Evolutionary conservation across 1,140 invertebrate genomes (phyloP).

Genomic region (Drosophila albomicans): DNA sequence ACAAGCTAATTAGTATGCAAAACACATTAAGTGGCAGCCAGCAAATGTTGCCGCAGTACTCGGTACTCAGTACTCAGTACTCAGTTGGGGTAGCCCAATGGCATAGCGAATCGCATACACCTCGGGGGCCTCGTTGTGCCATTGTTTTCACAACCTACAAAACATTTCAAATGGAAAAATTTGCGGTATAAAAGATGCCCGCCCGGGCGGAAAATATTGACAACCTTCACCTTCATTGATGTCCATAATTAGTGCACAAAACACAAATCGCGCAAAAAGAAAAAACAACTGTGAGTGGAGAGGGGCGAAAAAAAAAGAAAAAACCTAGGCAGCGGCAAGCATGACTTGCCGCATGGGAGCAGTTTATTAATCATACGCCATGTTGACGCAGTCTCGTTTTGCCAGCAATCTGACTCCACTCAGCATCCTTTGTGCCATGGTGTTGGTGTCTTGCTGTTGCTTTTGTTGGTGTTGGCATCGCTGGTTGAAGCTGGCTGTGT

Average conservation of each 20-base stretch:
- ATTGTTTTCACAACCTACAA: constrained; percentile 72
- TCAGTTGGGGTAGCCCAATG: neutral
- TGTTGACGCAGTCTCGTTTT: constrained; percentile 59
- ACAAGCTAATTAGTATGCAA: constrained; percentile 82
- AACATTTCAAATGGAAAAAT: constrained; percentile 72
- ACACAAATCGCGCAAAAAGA: constrained; percentile 35
- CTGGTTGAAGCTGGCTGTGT: constrained; percentile 50
- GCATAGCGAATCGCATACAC: constrained; percentile 8
- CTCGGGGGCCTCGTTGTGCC: constrained; percentile 9
- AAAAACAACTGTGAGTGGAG: neutral
- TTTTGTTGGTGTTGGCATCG: constrained; percentile 31
- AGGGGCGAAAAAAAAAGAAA: constrained; percentile 26
- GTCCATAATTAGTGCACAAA: constrained; percentile 67
- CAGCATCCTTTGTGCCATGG: constrained; percentile 13
- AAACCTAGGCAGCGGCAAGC: constrained; percentile 3
- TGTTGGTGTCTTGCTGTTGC: constrained; percentile 19
- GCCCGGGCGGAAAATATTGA: constrained; percentile 63
- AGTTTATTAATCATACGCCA: constrained; percentile 83
- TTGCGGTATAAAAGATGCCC: constrained; percentile 43
- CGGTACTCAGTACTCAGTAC: constrained; percentile 15
- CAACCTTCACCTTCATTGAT: constrained; percentile 83
- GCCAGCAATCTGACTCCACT: constrained; percentile 33
- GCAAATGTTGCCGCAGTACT: constrained; percentile 70
- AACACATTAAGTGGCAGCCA: constrained; percentile 77
- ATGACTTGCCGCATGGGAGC: constrained; percentile 55